phyloP scores from a whole-genome alignment of 2,888 invertebrate species.

The Drosophila atripex region DNA sequence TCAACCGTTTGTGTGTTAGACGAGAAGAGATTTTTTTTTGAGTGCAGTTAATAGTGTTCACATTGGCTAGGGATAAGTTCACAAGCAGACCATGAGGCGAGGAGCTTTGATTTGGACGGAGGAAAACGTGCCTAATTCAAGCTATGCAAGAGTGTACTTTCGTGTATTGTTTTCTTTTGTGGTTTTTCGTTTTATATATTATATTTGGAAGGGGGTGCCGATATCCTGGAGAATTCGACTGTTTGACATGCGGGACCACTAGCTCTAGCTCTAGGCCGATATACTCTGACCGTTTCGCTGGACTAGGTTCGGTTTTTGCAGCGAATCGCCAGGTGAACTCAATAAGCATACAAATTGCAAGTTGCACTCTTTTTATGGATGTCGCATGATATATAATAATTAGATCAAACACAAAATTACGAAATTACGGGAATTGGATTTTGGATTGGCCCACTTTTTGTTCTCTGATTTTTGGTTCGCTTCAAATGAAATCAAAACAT shows the following conservation, averaged over 20 bases:
- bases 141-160: constrained; percentile 33
- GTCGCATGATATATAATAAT: constrained; percentile 79
- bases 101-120: constrained; percentile 43
- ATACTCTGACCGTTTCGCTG: constrained; percentile 23
- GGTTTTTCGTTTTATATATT: constrained; percentile 3
- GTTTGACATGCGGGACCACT: constrained; percentile 28
- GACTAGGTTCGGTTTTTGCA: constrained; percentile 16
- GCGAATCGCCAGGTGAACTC: constrained; percentile 36
- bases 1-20: constrained; percentile 41
- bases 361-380: constrained; percentile 74
- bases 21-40: constrained; percentile 60
- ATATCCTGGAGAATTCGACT: constrained; percentile 37
- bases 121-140: constrained; percentile 27
- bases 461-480: constrained; percentile 49
- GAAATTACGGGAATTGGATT: constrained; percentile 63
- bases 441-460: constrained; percentile 52
- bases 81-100: constrained; percentile 45
- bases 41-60: constrained; percentile 77
- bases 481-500: constrained; percentile 55
- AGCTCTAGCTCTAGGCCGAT: constrained; percentile 36
- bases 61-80: constrained; percentile 25
- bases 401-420: constrained; percentile 58
- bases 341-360: constrained; percentile 53
- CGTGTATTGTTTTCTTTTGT: constrained; percentile 32
- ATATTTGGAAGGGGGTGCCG: constrained; percentile 13